Base-by-base conservation (phyloP, 2,888 invertebrate genomes). In the Calameuta idolon region DNA sequence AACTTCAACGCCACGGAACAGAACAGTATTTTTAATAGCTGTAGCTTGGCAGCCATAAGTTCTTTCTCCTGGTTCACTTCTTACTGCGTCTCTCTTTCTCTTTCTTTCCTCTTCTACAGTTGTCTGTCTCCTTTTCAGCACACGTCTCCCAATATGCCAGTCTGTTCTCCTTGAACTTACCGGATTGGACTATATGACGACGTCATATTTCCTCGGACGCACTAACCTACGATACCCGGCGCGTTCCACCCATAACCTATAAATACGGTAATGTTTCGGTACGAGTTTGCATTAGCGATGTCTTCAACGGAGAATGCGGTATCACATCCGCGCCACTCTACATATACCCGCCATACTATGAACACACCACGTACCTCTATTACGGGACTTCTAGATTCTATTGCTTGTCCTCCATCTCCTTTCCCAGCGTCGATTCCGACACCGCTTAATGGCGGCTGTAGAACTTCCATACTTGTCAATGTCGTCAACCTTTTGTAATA, bases 1-100 rank as follows among this genome's bases (percentile, higher is more conserved):
- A 81, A 75, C 79, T 77, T 75, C 68, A 35, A 78, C 75, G 76
- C 74, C 73, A 40, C 12, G 75, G 75, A 78, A 76, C 78, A 80
- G 76, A 81, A 79, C 82, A 76, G 80, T n/a, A 75, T 75, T 75
- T 77, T 81, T 81, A 74, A 23, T 31, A 69, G 30, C 31, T 31
- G 74, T 55, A 55, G 55, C 74, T 23, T 71, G 33, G 71, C 71
- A 34, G 31, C 34, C 71, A 34, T 71, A 71, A 33, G 71, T 34
- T 71, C 71, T 71, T 55, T 79, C 75, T 77, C 77, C 73, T 79
- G 75, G 69, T 77, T 34, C 55, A 30, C 68, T n/a, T n/a, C 34
- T 23, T 35, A 69, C 76, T 12, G 3, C 34, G 40, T 73, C 34
- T 75, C 33, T 11, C 40, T 74, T 33, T 35, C 12, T 34, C 55